Base-by-base conservation (phyloP, 2,797 vertebrate genomes). In the Eospalax fontanierii region DNA sequence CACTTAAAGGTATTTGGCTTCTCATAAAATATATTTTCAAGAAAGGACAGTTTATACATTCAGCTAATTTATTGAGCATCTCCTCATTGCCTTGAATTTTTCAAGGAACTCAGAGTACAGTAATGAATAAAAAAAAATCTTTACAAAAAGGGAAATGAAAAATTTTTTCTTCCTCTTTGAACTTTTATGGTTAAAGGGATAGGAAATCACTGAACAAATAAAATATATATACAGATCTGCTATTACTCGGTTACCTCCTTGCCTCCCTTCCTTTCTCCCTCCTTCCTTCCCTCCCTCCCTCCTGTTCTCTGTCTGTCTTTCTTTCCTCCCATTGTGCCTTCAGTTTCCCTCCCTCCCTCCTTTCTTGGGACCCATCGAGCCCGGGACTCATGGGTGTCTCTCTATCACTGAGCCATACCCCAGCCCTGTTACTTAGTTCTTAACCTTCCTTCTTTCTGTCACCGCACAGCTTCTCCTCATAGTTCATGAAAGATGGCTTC, bases 1-100 rank as follows among this genome's bases (percentile, higher is more conserved):
- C 71, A 78, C 96, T 96, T 95, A 24, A 5, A 22, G 85, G 82
- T 91, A 95, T 95, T 94, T 90, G 73, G 38, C 94, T 95, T 73
- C 57, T 79, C 95, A 90, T 65, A 33, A 89, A 83, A 96, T 88
- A 59, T 73, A 89, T 87, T 61, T 81, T 63, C 46, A 46, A 76
- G 30, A 94, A 89, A 95, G 73, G 85, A 92, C 88, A 63, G 35
- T 43, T 88, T 94, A 84, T 74, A 71, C 74, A 30, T 7, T 40
- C 63, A 57, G 5, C 3, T 59, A 84, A 38, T 61, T 87, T 70
- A 61, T 63, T 43, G 76, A 87, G 35, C 4, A 28, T 57, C 76
- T 78, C 26, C 30, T 94, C 28, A 75, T 28, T 87, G 16, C 9
- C 59, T 90, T 79, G 10, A 33, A 79, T 66, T 66, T n/a, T 75